Conservation (phyloP, 2,797 vertebrate species). For the Acanthornis magna region DNA sequence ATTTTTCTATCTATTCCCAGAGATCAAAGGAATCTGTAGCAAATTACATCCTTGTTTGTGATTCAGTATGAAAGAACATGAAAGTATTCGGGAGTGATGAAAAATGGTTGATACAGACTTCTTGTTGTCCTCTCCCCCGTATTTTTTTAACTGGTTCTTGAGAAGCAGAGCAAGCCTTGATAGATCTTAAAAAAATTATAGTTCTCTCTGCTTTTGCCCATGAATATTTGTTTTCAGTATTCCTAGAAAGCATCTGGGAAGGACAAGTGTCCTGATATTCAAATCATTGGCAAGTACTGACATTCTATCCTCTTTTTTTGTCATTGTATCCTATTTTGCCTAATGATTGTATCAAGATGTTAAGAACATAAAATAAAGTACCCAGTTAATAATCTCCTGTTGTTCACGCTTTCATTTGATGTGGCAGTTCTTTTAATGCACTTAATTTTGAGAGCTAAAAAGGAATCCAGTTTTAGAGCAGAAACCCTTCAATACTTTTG, state of each 20-base stretch:
- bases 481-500: not conserved
- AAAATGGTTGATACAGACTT: not conserved
- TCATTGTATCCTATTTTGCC: slow-evolving; percentile 1
- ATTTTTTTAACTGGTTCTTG: not conserved
- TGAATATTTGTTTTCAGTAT: not conserved
- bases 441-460: not conserved
- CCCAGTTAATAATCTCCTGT: not conserved
- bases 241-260: slow-evolving; percentile 26
- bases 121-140: not conserved
- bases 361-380: slow-evolving; percentile 32
- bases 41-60: not conserved
- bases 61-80: not conserved
- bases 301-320: slow-evolving; percentile 17
- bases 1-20: not conserved
- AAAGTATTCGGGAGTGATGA: not conserved
- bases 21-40: not conserved
- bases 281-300: not conserved
- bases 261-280: not conserved
- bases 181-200: not conserved
- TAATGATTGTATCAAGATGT: not conserved
- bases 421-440: not conserved
- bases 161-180: not conserved
- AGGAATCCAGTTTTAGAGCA: not conserved
- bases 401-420: not conserved
- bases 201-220: not conserved